Evolutionary conservation across 2,888 invertebrate species (phyloP).

Genomic region (Plagodis dolabraria): DNA sequence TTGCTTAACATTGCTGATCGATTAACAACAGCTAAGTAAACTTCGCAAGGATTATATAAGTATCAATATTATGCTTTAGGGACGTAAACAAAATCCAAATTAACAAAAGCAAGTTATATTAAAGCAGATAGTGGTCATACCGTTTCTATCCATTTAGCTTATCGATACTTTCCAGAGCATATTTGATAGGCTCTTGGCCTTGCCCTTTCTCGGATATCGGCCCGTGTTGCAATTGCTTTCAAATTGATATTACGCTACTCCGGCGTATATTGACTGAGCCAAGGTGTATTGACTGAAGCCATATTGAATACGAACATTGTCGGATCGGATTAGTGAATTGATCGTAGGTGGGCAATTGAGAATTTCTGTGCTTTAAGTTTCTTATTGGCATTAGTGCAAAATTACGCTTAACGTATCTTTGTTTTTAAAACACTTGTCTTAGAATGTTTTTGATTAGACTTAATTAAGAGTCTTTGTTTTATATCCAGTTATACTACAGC

Average conservation of each 20-base stretch:
- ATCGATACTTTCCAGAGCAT: background rate
- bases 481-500: too few relatives aligned
- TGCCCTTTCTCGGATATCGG: conserved; percentile 7
- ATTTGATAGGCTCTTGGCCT: conserved; percentile 1
- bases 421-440: too few relatives aligned
- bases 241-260: conserved; percentile 14
- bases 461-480: too few relatives aligned
- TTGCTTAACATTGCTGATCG: too few relatives aligned
- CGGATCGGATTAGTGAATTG: conserved; percentile 33
- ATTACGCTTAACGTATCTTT: too few relatives aligned
- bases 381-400: background rate
- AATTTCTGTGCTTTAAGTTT: background rate
- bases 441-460: too few relatives aligned
- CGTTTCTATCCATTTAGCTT: background rate
- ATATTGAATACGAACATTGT: conserved; percentile 30
- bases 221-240: conserved; percentile 8
- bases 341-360: conserved; percentile 17
- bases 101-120: too few relatives aligned
- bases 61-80: too few relatives aligned
- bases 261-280: conserved; percentile 8
- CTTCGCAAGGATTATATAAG: too few relatives aligned
- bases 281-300: conserved; percentile 32
- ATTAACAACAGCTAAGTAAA: too few relatives aligned
- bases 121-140: background rate
- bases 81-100: too few relatives aligned